Percentiles rank a stretch among this genome's conserved stretches.
phyloP scores from a whole-genome alignment of 2,797 vertebrate genomes.

The Coccyzus lansbergi region DNA sequence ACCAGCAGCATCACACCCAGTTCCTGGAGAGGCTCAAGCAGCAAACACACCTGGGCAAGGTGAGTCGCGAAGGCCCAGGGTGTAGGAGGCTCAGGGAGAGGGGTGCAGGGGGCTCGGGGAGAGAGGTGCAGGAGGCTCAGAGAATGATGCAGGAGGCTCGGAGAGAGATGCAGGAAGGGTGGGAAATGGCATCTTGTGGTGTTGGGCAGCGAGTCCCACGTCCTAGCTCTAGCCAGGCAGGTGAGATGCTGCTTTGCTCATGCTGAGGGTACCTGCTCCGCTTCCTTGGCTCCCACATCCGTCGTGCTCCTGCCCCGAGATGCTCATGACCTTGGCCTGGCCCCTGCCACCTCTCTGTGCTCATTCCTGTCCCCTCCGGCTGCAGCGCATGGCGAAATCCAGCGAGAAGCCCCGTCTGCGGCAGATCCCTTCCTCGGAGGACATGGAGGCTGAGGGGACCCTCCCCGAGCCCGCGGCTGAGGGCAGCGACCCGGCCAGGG shows the following conservation, averaged over 20 bases:
- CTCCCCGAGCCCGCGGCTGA: not conserved
- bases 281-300: not conserved
- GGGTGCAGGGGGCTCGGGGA: no score
- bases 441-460: slow-evolving; percentile 82
- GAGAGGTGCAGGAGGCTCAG: no score
- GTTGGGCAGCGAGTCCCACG: not conserved
- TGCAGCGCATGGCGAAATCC: slow-evolving; percentile 84
- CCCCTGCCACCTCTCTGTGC: not conserved
- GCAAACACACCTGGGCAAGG: slow-evolving; percentile 88
- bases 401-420: slow-evolving; percentile 91
- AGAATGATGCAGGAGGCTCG: not conserved
- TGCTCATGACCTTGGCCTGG: not conserved
- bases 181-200: not conserved
- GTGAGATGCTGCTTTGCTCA: not conserved
- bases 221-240: no score
- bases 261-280: not conserved
- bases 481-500: not conserved
- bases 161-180: not conserved
- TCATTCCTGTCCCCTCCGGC: not conserved
- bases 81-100: not conserved
- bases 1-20: slow-evolving; percentile 87
- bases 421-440: slow-evolving; percentile 93
- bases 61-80: not conserved
- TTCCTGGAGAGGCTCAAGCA: slow-evolving; percentile 89
- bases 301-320: fast-evolving